phyloP scores from a whole-genome alignment of 2,888 invertebrate genomes.

The Aelia acuminata region DNA sequence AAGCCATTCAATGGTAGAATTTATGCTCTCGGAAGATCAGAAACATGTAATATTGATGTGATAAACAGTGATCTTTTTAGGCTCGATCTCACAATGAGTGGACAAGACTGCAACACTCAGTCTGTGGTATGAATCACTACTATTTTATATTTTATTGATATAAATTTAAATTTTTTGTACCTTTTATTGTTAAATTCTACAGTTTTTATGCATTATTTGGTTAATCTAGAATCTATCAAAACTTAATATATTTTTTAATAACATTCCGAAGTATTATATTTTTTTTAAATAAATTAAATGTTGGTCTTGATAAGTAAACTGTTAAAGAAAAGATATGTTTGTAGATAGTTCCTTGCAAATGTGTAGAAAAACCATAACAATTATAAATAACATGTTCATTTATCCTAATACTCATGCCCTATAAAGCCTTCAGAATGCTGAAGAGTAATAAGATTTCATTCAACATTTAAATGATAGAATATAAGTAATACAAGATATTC shows the following conservation, averaged over 20 bases:
- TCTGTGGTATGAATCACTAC: slow-evolving; percentile 78
- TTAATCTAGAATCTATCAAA: neutral
- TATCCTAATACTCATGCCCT: too few relatives aligned
- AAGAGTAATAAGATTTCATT: too few relatives aligned
- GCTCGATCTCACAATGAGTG: slow-evolving; percentile 91
- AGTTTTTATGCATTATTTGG: neutral
- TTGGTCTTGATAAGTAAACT: too few relatives aligned
- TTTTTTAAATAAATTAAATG: neutral
- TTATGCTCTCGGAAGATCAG: slow-evolving; percentile 92
- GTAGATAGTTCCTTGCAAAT: too few relatives aligned
- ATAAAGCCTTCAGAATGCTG: too few relatives aligned
- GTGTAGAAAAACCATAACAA: too few relatives aligned
- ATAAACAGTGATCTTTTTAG: slow-evolving; percentile 93
- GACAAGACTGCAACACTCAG: slow-evolving; percentile 96
- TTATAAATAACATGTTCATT: too few relatives aligned
- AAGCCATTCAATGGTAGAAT: slow-evolving; percentile 95
- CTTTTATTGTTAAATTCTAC: neutral
- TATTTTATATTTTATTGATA: neutral
- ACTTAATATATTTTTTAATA: neutral
- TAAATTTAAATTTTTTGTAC: too few relatives aligned
- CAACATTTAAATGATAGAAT: too few relatives aligned
- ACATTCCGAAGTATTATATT: neutral
- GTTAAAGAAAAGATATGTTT: too few relatives aligned
- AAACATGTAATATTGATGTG: slow-evolving; percentile 95
- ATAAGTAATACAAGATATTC: too few relatives aligned